Evolutionary conservation across 2,113 vertebrate species (phyloP), one percentile per base, ranked within the genome.

Genomic region (Paramormyrops kingsleyae): DNA sequence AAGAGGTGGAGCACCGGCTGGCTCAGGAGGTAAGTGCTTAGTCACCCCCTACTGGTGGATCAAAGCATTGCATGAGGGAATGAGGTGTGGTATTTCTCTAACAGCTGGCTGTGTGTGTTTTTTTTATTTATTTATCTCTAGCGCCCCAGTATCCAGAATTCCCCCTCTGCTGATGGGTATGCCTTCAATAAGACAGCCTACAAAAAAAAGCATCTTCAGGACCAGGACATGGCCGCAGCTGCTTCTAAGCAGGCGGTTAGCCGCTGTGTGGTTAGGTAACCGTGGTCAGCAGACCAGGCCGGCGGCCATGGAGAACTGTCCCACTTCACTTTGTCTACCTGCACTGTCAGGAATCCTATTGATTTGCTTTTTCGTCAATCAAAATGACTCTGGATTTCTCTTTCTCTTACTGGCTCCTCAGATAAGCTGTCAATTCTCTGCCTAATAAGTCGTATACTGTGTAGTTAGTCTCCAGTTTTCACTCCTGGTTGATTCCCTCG

Each of bases 241-340:
- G 96, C 97, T 89, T 96, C 97, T 92, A 97, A 97, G 93, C 97
- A 97, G 91, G 97, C 96, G 77, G 94, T 97, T 94, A 96, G 94
- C 94, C 95, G 93, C 84, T 95, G 92, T 90, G 94, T 95, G 91
- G 98, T 98, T 94, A 96, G 98, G 98, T 99, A 98, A 98, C 92
- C 24, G 42, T 88, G 90, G 7, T 90, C 53, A 47, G 1, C 0
- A 59, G 90, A 21, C 90, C 27, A 1, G 83, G 44, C 49, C n/a
- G 89, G 88, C n/a, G 87, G 94, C 94, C 95, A 90, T 95, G 95
- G 95, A 96, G 95, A 96, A 96, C 95, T 94, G 95, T 91, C 96
- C 94, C 87, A 74, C 91, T 9, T 80, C 21, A 89, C 53, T 91
- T 88, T 77, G 85, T 7, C 13, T 90, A 77, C n/a, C 31, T 19